A percentile compares a stretch with the other conserved stretches of the same genome.
Evolutionary conservation across 2,113 vertebrate genomes (phyloP).

Genomic region (Epinephelus fuscoguttatus): DNA sequence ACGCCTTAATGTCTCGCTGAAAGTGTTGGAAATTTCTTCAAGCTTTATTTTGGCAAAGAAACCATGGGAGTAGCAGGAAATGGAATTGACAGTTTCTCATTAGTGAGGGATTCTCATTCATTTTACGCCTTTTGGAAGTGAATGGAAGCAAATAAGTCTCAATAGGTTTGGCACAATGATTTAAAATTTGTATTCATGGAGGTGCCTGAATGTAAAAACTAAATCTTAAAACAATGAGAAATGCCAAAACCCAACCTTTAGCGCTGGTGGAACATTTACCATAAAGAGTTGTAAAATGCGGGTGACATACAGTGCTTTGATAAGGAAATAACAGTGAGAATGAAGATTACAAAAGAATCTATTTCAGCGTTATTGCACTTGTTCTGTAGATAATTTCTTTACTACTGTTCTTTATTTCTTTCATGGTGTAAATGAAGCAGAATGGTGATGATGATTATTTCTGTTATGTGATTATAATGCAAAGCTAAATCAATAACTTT

Average conservation of each 20-base stretch:
- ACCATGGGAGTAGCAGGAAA: background rate
- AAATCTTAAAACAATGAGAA: background rate
- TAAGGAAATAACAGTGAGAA: background rate
- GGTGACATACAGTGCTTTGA: background rate
- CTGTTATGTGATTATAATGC: conserved; percentile 40
- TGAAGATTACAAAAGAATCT: conserved; percentile 10
- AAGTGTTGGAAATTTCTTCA: background rate
- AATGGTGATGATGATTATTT: conserved; percentile 41
- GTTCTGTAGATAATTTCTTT: conserved; percentile 45
- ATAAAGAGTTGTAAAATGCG: background rate
- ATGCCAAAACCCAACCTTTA: background rate
- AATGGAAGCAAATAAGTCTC: background rate
- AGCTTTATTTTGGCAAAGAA: too few species aligned
- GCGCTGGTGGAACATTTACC: background rate
- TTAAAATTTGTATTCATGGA: background rate
- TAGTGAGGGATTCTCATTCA: background rate
- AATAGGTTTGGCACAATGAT: background rate
- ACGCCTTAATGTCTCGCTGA: background rate
- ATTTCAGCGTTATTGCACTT: conserved; percentile 70
- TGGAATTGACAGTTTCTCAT: background rate
- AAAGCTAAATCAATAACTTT: conserved; percentile 50
- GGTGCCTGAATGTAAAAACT: background rate
- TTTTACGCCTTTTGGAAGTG: background rate
- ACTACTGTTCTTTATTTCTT: conserved; percentile 41
- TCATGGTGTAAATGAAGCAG: conserved; percentile 51